Percentiles rank a stretch among this genome's conserved stretches.
These are phyloP conservation scores for Galaxias olidus DNA, from an alignment of 2,797 vertebrate genomes.

Conservation along the genomic window DNA sequence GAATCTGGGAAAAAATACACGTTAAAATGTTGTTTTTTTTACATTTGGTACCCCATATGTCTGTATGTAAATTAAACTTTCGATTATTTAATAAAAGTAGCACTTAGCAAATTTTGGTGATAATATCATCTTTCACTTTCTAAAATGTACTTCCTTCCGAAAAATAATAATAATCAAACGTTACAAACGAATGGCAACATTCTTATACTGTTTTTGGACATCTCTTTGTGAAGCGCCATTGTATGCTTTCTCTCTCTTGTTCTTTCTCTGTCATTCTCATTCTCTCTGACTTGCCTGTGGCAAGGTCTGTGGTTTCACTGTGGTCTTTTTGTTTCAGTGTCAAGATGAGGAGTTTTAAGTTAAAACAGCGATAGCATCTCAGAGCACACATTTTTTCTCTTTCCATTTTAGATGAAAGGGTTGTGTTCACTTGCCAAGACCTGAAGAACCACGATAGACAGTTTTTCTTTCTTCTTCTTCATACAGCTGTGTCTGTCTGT, in stretches of 20 bases:
- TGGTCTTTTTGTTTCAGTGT: constrained; percentile 78
- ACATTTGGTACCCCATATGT: no score
- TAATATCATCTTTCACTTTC: no score
- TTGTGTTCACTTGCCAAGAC: constrained; percentile 39
- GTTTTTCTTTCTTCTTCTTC: constrained; percentile 24
- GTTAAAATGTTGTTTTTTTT: no score
- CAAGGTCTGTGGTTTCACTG: constrained; percentile 72
- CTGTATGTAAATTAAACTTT: no score
- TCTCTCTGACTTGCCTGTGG: constrained; percentile 66
- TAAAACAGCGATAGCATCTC: constrained; percentile 62
- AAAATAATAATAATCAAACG: no score
- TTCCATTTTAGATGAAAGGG: constrained; percentile 70
- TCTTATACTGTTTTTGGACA: no score
- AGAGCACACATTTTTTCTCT: constrained; percentile 27
- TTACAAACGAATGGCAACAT: no score
- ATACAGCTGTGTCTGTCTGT: constrained; percentile 51
- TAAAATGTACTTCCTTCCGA: no score
- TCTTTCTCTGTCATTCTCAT: constrained; percentile 31
- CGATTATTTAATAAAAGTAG: no score
- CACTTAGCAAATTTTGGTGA: no score
- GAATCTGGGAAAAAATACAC: no score
- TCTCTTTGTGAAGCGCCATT: no score
- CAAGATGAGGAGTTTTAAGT: constrained; percentile 69
- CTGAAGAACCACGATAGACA: constrained; percentile 44
- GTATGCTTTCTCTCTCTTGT: constrained; percentile 10